Evolutionary conservation across 2,888 invertebrate species (phyloP).

Genomic region (Dynastes tityus): DNA sequence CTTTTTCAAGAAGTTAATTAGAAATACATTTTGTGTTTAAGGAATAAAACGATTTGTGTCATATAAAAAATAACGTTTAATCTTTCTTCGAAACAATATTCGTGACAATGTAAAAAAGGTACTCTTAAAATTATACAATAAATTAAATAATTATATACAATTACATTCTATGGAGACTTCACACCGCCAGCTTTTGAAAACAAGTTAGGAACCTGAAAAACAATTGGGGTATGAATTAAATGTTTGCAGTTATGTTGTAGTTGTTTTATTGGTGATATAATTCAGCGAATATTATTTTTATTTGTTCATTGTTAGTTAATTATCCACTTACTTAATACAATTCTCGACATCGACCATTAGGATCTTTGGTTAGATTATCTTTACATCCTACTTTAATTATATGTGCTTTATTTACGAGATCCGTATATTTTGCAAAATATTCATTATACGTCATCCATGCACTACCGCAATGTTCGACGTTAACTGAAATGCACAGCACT

Average conservation of each 20-base stretch:
- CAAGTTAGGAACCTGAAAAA: conserved; percentile 19
- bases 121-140: conserved; percentile 15
- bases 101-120: conserved; percentile 28
- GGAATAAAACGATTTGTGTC: not conserved
- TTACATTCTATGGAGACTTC: conserved; percentile 23
- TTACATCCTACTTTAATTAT: conserved; percentile 53
- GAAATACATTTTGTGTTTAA: not conserved
- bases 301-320: not conserved
- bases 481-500: conserved; percentile 43
- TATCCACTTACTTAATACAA: conserved; percentile 41
- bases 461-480: conserved; percentile 45
- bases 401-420: conserved; percentile 48
- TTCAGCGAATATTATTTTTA: not conserved
- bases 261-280: not conserved
- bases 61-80: conserved; percentile 35
- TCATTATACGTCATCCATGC: conserved; percentile 53
- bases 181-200: not conserved
- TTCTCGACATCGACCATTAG: conserved; percentile 52
- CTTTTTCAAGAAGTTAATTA: too few relatives aligned
- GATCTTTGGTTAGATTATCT: conserved; percentile 45
- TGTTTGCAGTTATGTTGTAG: not conserved
- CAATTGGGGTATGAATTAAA: not conserved
- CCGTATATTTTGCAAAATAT: conserved; percentile 47
- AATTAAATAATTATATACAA: conserved; percentile 30
- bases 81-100: conserved; percentile 11